These are phyloP conservation scores for Apteryx mantelli DNA, from an alignment of 2,113 vertebrate species.

Conservation along the genomic window DNA sequence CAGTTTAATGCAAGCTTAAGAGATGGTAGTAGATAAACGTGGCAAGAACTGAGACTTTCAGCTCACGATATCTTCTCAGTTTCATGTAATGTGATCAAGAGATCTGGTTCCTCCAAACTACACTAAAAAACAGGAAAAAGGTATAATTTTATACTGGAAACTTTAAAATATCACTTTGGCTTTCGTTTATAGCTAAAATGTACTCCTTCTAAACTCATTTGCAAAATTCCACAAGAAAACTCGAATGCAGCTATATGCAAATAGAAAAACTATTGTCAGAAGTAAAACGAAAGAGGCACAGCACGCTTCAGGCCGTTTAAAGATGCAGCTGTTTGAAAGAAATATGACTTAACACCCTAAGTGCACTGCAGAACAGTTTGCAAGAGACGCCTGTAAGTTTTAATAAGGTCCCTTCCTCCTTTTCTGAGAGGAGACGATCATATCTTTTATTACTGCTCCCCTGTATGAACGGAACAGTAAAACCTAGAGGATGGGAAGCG, in stretches of 20 bases:
- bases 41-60: neutral
- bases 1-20: neutral
- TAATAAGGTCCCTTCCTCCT: neutral
- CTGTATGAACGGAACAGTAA: neutral
- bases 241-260: neutral
- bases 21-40: neutral
- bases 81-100: neutral
- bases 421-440: neutral
- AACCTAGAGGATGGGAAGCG: slow-evolving; percentile 42
- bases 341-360: neutral
- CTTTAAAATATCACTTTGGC: rapidly evolving
- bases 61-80: neutral
- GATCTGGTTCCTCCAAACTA: neutral
- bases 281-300: neutral
- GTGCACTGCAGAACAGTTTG: neutral
- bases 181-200: neutral
- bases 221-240: neutral
- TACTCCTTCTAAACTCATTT: neutral
- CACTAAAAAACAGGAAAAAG: neutral
- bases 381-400: neutral
- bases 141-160: neutral
- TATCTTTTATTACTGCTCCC: neutral
- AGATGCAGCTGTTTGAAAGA: neutral
- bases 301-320: neutral
- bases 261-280: neutral